Conservation (phyloP, 2,888 invertebrate genomes). For the Allolobophora icterica region DNA sequence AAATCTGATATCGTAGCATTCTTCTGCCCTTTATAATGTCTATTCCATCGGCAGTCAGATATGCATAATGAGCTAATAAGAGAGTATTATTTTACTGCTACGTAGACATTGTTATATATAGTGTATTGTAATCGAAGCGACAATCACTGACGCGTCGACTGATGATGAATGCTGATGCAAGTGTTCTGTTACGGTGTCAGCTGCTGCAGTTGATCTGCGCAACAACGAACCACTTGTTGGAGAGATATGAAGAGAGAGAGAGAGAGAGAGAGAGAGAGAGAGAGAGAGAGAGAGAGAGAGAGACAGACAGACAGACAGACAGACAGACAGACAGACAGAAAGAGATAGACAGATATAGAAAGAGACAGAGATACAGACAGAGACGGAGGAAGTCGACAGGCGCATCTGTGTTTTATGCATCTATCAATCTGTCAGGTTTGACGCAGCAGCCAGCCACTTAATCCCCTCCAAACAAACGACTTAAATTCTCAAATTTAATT, state of each 20-base stretch:
- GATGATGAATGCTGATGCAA: background rate
- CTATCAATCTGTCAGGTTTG: background rate
- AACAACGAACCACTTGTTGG: background rate
- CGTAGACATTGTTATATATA: too few relatives aligned
- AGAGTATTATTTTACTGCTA: too few relatives aligned
- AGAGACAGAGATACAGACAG: too few relatives aligned
- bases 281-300: background rate
- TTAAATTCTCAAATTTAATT: background rate
- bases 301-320: background rate
- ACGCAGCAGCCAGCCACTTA: background rate
- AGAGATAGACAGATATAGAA: background rate
- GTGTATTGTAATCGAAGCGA: too few relatives aligned
- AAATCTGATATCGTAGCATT: too few relatives aligned
- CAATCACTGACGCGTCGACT: background rate
- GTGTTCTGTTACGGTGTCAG: background rate
- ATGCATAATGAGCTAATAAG: too few relatives aligned
- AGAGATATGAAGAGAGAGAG: background rate
- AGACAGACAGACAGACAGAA: too few relatives aligned
- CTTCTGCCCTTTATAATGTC: too few relatives aligned
- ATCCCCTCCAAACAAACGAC: background rate
- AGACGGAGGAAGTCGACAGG: background rate
- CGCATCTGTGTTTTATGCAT: background rate
- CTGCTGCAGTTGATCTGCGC: background rate
- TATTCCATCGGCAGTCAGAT: too few relatives aligned
- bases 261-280: background rate